These are phyloP conservation scores for Psittacus erithacus DNA, from an alignment of 2,113 vertebrate species.

Conservation along the genomic window DNA sequence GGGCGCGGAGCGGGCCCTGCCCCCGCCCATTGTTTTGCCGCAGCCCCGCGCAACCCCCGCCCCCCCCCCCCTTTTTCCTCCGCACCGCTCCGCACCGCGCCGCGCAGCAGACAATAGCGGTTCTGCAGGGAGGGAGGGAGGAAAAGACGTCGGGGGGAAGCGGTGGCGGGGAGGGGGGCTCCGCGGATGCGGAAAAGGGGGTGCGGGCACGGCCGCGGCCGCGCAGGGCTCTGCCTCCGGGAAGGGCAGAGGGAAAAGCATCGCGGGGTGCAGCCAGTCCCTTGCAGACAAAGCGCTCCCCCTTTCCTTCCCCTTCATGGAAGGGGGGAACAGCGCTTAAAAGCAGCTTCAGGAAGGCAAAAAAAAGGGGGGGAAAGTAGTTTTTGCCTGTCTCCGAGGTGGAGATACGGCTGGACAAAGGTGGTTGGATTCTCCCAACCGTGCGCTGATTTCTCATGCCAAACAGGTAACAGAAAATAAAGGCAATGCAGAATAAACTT, in stretches of 20 bases:
- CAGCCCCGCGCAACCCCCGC: background rate
- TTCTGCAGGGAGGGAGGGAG: background rate
- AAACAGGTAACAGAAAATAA: slow-evolving; percentile 1
- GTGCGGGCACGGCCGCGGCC: background rate
- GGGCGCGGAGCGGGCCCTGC: slow-evolving; percentile 57
- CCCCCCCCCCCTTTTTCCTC: too few species aligned
- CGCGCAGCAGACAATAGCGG: background rate
- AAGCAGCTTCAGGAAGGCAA: background rate
- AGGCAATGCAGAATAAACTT: background rate
- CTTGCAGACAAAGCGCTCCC: background rate
- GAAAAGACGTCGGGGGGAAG: background rate
- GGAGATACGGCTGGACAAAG: slow-evolving; percentile 3
- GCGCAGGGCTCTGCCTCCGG: background rate
- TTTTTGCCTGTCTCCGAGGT: background rate
- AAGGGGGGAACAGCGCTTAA: background rate
- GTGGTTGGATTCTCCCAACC: background rate
- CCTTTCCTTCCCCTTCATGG: background rate
- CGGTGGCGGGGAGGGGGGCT: background rate
- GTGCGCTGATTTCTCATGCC: background rate
- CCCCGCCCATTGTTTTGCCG: slow-evolving; percentile 35
- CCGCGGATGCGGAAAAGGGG: background rate
- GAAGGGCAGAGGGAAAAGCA: background rate
- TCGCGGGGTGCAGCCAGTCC: background rate
- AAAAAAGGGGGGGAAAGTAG: too few species aligned
- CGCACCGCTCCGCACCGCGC: background rate